These are phyloP conservation scores for Esox lucius DNA, from an alignment of 2,797 vertebrate genomes.

Conservation along the genomic window DNA sequence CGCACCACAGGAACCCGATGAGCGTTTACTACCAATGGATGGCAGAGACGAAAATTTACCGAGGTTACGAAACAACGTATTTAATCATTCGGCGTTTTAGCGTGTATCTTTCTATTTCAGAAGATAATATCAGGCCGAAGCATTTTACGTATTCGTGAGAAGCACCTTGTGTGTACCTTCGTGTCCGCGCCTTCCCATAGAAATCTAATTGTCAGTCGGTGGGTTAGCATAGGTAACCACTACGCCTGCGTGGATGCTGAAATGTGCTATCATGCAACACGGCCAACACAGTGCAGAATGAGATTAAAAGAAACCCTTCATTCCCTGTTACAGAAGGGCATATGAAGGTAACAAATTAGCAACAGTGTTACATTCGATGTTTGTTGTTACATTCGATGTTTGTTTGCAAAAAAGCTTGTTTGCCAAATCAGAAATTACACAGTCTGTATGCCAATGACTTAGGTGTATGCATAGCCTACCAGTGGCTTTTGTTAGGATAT, in stretches of 20 bases:
- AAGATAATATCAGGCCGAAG: conserved; percentile 29
- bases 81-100: background rate
- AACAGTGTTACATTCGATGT: background rate
- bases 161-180: background rate
- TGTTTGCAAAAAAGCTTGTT: no score
- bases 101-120: conserved; percentile 23
- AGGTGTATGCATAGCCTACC: no score
- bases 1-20: conserved; percentile 40
- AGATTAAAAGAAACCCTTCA: background rate
- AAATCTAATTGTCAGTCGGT: background rate
- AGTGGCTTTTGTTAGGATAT: no score
- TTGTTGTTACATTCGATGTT: background rate
- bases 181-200: conserved; percentile 2
- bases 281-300: background rate
- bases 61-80: conserved; percentile 13
- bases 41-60: conserved; percentile 1
- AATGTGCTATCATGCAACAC: background rate
- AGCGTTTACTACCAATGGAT: conserved; percentile 21
- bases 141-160: background rate
- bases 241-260: background rate
- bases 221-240: background rate
- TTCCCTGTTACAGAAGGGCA: background rate
- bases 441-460: background rate
- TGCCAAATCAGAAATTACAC: no score
- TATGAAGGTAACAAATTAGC: background rate